These are phyloP conservation scores for Drosophila bocqueti DNA, from an alignment of 1,140 invertebrate species.

Conservation along the genomic window DNA sequence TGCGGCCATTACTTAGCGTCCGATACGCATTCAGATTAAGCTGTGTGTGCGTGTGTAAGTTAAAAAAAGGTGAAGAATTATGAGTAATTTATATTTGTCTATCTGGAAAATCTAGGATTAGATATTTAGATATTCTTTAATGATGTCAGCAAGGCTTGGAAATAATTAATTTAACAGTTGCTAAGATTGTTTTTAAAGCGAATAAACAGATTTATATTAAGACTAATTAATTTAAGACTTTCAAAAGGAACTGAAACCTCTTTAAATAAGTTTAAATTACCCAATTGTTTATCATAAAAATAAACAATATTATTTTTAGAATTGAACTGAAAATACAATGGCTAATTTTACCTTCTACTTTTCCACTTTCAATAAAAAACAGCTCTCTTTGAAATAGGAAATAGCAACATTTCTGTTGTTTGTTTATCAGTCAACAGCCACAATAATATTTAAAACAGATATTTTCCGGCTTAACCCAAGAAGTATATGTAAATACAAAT, in stretches of 20 bases:
- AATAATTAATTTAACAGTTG: background rate
- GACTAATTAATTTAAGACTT: background rate
- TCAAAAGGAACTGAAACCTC: background rate
- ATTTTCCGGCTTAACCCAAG: background rate
- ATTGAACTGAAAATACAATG: background rate
- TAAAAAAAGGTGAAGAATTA: constrained; percentile 17
- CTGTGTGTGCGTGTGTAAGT: background rate
- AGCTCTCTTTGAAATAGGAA: constrained; percentile 4
- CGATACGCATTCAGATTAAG: constrained; percentile 45
- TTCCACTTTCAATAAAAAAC: constrained; percentile 18
- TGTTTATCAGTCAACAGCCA: constrained; percentile 7
- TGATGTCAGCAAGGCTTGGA: background rate
- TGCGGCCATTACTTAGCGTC: constrained; percentile 69
- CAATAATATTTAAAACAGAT: constrained; percentile 17
- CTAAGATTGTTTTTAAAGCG: background rate
- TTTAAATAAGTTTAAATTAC: background rate
- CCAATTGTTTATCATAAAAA: background rate
- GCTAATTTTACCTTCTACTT: constrained; percentile 19
- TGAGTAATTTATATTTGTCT: constrained; percentile 3
- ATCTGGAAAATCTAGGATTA: background rate
- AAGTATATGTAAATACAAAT: constrained; percentile 2
- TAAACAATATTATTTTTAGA: constrained; percentile 16
- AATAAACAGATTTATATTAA: background rate
- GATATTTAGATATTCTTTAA: background rate
- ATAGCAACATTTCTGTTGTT: constrained; percentile 4